A percentile compares a stretch with the other conserved stretches of the same genome.
These are phyloP conservation scores for Hirudinaria manillensis DNA, from an alignment of 2,888 invertebrate genomes.

Conservation along the genomic window DNA sequence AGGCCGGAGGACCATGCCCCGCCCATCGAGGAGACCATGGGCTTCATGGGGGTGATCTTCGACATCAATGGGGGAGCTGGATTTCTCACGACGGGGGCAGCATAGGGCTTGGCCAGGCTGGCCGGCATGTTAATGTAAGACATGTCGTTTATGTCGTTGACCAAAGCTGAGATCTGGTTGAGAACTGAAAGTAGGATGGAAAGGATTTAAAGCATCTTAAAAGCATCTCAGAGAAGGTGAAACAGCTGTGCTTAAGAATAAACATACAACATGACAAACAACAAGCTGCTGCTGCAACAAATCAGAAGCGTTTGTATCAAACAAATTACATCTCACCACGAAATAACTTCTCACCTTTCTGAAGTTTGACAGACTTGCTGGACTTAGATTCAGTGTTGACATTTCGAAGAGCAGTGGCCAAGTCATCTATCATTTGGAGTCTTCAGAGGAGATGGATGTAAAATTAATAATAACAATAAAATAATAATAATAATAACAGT, in stretches of 20 bases:
- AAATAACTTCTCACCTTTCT: conserved; percentile 32
- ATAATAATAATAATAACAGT: background rate
- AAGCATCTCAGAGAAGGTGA: background rate
- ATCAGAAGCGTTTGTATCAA: too few relatives aligned
- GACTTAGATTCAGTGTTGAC: conserved; percentile 31
- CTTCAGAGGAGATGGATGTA: conserved; percentile 11
- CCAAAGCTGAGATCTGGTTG: conserved; percentile 37
- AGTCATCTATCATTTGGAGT: conserved; percentile 34
- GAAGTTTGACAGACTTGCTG: conserved; percentile 32
- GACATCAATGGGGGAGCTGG: background rate
- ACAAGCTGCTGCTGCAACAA: too few relatives aligned
- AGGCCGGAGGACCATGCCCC: background rate
- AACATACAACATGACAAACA: background rate
- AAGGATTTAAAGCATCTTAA: background rate
- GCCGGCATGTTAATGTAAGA: conserved; percentile 39
- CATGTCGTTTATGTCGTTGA: conserved; percentile 39
- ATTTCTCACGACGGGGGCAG: conserved; percentile 12
- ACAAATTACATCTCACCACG: conserved; percentile 19
- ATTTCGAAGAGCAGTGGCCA: conserved; percentile 34
- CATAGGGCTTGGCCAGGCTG: conserved; percentile 37
- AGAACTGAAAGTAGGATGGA: conserved; percentile 32
- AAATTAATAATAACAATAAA: background rate
- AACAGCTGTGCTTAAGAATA: background rate
- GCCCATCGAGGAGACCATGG: background rate
- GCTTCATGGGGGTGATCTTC: background rate